These are phyloP conservation scores for Eremobia ochroleuca DNA, from an alignment of 2,888 invertebrate species.

Conservation along the genomic window DNA sequence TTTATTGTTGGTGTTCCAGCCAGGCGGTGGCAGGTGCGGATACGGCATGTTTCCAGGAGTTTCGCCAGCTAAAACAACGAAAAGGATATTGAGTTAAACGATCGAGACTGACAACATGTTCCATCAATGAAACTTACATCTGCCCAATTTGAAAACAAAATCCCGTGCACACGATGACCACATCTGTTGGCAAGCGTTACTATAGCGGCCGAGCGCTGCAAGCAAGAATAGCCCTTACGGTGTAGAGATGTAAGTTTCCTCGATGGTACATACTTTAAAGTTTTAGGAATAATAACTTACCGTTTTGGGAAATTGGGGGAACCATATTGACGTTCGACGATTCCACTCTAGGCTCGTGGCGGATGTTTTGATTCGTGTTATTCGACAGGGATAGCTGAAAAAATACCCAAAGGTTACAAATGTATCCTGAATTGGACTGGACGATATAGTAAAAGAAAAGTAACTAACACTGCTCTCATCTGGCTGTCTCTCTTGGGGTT, in stretches of 20 bases:
- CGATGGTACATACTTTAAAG: background rate
- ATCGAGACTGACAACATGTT: background rate
- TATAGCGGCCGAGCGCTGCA: too few relatives aligned
- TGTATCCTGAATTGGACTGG: background rate
- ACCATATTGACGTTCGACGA: conserved; percentile 83
- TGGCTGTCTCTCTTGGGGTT: conserved; percentile 80
- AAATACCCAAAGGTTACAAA: conserved; percentile 6
- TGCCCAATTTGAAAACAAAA: too few relatives aligned
- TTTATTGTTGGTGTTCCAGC: conserved; percentile 83
- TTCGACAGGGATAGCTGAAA: conserved; percentile 77
- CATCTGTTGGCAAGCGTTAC: too few relatives aligned
- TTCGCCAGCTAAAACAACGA: conserved; percentile 75
- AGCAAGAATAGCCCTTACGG: too few relatives aligned
- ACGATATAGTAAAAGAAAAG: conserved; percentile 2
- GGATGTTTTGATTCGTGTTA: conserved; percentile 77
- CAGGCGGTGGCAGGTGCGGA: conserved; percentile 82
- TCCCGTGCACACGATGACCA: too few relatives aligned
- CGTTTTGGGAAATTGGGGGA: conserved; percentile 82
- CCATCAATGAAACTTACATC: too few relatives aligned
- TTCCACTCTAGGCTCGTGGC: conserved; percentile 83
- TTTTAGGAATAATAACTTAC: conserved; percentile 69
- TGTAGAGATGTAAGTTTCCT: too few relatives aligned
- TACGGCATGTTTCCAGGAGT: conserved; percentile 80
- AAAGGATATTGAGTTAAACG: background rate
- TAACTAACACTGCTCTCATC: conserved; percentile 82